A percentile compares a stretch with the other conserved stretches of the same genome.
Evolutionary conservation across 2,113 vertebrate species (phyloP).

Genomic region (Pandion haliaetus): DNA sequence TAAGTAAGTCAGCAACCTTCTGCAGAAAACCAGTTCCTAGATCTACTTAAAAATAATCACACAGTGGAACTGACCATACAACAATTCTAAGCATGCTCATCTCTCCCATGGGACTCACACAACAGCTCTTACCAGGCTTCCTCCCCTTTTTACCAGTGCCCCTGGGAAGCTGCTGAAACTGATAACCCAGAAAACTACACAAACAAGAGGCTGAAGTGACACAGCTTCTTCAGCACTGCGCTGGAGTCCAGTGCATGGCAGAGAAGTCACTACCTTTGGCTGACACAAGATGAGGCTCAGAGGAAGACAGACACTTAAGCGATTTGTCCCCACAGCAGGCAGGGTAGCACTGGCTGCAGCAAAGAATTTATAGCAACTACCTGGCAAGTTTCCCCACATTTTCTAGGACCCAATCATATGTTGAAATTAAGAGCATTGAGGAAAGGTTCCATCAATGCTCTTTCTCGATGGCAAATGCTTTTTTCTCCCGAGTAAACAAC

Average conservation of each 20-base stretch:
- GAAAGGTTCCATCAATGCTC: not conserved
- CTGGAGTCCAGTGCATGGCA: not conserved
- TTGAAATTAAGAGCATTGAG: not conserved
- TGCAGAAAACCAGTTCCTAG: not conserved
- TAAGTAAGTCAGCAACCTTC: not conserved
- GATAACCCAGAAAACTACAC: not conserved
- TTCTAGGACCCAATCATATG: not conserved
- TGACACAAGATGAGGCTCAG: not conserved
- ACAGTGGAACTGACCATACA: not conserved
- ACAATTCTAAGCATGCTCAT: slow-evolving; percentile 2
- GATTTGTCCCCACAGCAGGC: not conserved
- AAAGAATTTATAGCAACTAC: not conserved
- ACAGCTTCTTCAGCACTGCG: not conserved
- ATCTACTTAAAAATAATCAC: not conserved
- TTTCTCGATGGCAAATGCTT: not conserved
- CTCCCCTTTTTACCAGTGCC: not conserved
- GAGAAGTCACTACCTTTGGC: not conserved
- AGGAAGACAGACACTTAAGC: not conserved
- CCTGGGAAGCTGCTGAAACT: not conserved
- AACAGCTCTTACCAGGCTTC: not conserved
- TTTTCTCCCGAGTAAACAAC: not conserved
- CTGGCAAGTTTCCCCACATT: not conserved
- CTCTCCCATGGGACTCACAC: not conserved
- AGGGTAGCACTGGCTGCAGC: not conserved
- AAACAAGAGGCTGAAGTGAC: not conserved